These are phyloP conservation scores for Myrmophylax atrothorax DNA, from an alignment of 2,113 vertebrate genomes.

Conservation along the genomic window DNA sequence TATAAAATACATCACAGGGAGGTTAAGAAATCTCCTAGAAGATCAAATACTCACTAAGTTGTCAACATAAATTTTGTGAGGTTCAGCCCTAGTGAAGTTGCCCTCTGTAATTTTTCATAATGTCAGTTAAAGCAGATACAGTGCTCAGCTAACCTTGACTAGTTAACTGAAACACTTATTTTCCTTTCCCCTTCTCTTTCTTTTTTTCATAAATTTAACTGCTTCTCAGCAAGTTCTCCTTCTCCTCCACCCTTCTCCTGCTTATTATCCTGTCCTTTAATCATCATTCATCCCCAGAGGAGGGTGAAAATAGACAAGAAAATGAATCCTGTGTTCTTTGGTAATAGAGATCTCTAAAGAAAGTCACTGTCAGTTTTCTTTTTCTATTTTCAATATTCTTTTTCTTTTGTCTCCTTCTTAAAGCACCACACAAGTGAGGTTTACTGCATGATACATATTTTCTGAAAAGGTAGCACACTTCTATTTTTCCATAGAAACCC, in stretches of 20 bases:
- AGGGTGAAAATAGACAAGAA: conserved; percentile 40
- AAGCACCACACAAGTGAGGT: not conserved
- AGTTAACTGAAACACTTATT: not conserved
- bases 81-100: not conserved
- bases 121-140: not conserved
- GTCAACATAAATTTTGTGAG: conserved; percentile 6
- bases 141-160: not conserved
- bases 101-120: not conserved
- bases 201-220: not conserved
- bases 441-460: not conserved
- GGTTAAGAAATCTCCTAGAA: not conserved
- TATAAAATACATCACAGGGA: not conserved
- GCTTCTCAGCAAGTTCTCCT: conserved; percentile 25
- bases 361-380: not conserved
- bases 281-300: conserved; percentile 10
- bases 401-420: not conserved
- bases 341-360: not conserved
- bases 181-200: not conserved
- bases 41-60: conserved; percentile 2
- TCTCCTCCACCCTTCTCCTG: not conserved
- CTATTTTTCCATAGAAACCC: not conserved
- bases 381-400: not conserved
- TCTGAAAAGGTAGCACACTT: not conserved
- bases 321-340: conserved; percentile 1
- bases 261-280: conserved; percentile 48